Base-by-base conservation (phyloP, 2,888 invertebrate species). In the Philereme vetulata region DNA sequence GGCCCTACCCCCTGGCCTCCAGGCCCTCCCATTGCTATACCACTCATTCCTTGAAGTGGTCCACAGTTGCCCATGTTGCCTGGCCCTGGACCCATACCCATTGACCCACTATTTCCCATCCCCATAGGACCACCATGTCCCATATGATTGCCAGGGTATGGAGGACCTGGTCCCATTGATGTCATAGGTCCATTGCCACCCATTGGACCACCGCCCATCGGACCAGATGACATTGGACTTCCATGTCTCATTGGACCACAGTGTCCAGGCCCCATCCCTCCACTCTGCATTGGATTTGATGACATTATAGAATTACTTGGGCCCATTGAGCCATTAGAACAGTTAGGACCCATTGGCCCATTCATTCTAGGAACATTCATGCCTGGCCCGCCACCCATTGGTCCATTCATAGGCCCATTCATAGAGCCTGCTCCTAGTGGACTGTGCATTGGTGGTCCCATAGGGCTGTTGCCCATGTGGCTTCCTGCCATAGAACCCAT, bases 391-490 rank as follows among this genome's bases (percentile, higher is more conserved):
- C 94, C 94, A 58, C 91, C 92, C 88, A 93, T 93, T 4, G 93
- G 93, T 9, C 94, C 93, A 82, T 93, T 93, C 81, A 91, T 86
- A 9, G 92, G 92, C 2, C 92, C 92, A 79, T 93, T 94, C 90
- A 93, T 93, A 57, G 93, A 93, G 58, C 89, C 92, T 53, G 84
- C 89, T 64, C 93, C 94, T 62, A 94, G 83, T 48, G 95, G 95
- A 86, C 95, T 95, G 72, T 95, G 96, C 94, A 96, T 95, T 7
- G 94, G 96, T 54, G 96, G 95, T 54, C 94, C 95, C 95, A 95
- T 96, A 56, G 95, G 95, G 75, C 95, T 95, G 72, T 94, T 95
- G 77, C 94, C 94, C 93, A 95, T 95, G 71, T 94, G 93, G 71
- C 85, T 93, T 51, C 90, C 91, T 55, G 90, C 86, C 93, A 95